phyloP scores from a whole-genome alignment of 2,113 vertebrate genomes.

The Hippopotamus amphibius region DNA sequence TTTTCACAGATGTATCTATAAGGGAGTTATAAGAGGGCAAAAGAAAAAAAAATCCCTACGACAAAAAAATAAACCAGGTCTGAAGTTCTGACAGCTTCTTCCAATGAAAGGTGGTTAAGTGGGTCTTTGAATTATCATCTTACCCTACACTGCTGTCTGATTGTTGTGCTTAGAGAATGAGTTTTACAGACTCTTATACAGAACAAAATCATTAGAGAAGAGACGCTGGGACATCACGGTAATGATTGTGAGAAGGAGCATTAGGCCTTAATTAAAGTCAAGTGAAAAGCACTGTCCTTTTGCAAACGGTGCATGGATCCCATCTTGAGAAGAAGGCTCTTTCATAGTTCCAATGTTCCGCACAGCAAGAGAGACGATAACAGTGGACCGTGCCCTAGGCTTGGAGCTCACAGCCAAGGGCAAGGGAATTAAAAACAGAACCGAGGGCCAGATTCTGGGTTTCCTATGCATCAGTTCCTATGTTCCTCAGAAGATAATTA shows the following conservation, averaged over 20 bases:
- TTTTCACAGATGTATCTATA: neutral
- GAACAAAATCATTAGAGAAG: neutral
- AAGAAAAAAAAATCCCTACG: neutral
- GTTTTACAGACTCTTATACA: neutral
- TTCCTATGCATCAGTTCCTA: fast-evolving
- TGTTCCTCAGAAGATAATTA: fast-evolving
- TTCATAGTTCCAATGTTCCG: fast-evolving
- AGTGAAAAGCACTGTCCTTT: neutral
- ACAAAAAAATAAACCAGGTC: neutral
- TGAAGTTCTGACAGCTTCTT: slow-evolving; percentile 52
- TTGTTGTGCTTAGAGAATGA: neutral
- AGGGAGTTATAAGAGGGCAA: neutral
- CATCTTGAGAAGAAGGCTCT: neutral
- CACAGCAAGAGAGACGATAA: fast-evolving
- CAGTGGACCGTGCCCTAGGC: fast-evolving
- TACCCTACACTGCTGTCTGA: neutral
- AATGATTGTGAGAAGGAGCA: neutral
- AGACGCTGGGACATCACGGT: neutral
- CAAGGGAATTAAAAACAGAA: neutral
- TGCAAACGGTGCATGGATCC: neutral
- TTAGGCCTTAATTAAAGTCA: neutral
- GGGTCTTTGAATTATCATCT: slow-evolving; percentile 11
- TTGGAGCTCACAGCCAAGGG: neutral
- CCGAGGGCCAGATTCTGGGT: fast-evolving
- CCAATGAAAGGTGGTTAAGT: neutral